Evolutionary conservation across 1,140 invertebrate genomes (phyloP).

Genomic region (Ceratitis capitata): DNA sequence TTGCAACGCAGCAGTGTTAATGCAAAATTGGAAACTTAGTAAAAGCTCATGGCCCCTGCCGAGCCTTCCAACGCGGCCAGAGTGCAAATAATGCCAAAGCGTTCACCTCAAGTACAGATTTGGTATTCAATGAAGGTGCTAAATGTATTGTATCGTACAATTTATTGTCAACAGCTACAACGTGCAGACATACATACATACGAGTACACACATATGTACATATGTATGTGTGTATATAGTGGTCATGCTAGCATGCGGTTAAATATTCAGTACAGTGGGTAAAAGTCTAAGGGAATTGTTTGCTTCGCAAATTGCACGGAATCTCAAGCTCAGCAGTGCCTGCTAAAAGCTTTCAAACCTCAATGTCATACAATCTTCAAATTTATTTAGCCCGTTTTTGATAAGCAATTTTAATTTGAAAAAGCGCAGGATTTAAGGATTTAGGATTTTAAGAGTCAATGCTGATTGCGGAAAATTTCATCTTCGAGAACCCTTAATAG

Average conservation of each 20-base stretch:
- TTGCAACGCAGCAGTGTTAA: background rate
- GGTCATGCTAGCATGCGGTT: background rate
- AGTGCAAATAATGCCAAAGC: background rate
- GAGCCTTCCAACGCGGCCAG: background rate
- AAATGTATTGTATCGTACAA: background rate
- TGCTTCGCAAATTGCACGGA: too few relatives aligned
- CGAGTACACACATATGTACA: too few relatives aligned
- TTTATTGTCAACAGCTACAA: conserved; percentile 24
- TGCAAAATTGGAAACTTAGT: background rate
- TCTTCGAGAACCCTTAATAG: too few relatives aligned
- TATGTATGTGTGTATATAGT: background rate
- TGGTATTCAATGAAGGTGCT: conserved; percentile 22
- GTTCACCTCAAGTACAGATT: background rate
- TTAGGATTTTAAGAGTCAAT: too few relatives aligned
- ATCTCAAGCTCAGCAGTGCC: too few relatives aligned
- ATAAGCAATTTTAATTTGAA: too few relatives aligned
- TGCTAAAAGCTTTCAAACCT: too few relatives aligned
- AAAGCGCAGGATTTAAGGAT: too few relatives aligned
- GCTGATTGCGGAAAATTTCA: too few relatives aligned
- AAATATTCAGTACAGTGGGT: background rate
- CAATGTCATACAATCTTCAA: too few relatives aligned
- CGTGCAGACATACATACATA: background rate
- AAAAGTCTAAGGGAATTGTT: background rate
- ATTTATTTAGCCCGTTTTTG: too few relatives aligned
- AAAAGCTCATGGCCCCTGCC: background rate